Conservation (phyloP, 2,888 invertebrate species). For the Hermodice carunculata region DNA sequence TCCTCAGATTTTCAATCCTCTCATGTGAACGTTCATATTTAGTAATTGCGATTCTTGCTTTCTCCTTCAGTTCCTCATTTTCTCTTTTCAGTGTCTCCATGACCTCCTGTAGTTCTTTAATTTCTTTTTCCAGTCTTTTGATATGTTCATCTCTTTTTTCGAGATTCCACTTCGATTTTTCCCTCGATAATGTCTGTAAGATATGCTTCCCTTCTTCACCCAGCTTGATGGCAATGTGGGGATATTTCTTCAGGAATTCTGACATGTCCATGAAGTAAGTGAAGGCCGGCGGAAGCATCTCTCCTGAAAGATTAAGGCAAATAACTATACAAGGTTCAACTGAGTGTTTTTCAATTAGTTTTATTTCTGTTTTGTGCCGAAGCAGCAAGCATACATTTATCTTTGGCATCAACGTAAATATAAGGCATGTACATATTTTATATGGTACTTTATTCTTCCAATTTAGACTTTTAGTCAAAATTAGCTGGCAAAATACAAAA, state of each 20-base stretch:
- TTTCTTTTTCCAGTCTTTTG: background rate
- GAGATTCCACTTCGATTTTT: conserved; percentile 19
- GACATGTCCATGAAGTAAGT: conserved; percentile 39
- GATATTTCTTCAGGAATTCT: conserved; percentile 30
- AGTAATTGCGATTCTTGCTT: background rate
- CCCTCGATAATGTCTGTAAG: conserved; percentile 38
- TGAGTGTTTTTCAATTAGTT: too few relatives aligned
- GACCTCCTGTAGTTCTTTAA: background rate
- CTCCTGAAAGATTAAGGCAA: conserved; percentile 21
- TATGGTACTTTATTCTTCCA: too few relatives aligned
- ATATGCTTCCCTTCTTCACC: conserved; percentile 39
- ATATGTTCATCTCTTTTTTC: conserved; percentile 7
- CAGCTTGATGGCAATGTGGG: conserved; percentile 38
- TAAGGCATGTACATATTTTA: too few relatives aligned
- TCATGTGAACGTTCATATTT: background rate
- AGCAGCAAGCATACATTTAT: too few relatives aligned
- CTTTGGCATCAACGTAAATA: too few relatives aligned
- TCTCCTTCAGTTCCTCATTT: background rate
- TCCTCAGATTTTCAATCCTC: conserved; percentile 9
- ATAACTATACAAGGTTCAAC: background rate
- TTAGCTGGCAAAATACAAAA: too few relatives aligned
- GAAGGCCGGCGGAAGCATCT: conserved; percentile 36
- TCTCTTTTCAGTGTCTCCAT: background rate
- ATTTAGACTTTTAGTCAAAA: too few relatives aligned
- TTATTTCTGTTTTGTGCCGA: too few relatives aligned